Base-by-base conservation (phyloP, 2,888 invertebrate genomes). In the Omphaloscelis lunosa region DNA sequence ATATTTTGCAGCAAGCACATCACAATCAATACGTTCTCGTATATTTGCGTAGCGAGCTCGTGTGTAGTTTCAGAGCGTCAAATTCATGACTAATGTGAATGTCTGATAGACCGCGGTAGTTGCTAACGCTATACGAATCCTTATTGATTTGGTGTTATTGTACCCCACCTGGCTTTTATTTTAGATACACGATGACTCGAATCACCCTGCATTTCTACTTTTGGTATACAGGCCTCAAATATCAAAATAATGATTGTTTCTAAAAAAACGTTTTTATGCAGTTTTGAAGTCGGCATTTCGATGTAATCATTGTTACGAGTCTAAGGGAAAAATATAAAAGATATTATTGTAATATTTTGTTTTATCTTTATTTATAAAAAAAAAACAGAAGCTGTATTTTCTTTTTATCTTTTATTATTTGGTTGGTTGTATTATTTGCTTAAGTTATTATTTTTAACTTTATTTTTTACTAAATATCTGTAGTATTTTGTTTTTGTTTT, bases 61-160 rank as follows among this genome's bases (percentile, higher is more conserved):
- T 75, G 90, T 69, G 94, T 95, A 95, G 93, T 95, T 90, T 92
- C 94, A 92, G 95, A 95, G 95, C 94, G 93, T 95, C 95, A 95
- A 95, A 94, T 95, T 95, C 95, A 93, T 94, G 94, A 93, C 92
- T 94, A 95, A 92, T 95, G 76, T 94, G 94, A 95, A 95, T 95
- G 95, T 94, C 95, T 93, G 94, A 86, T 94, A 95, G 95, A 95
- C 94, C 91, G 90, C 86, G 90, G 86, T 88, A 80, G 92, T 91
- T 90, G 87, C 79, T 73, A 66, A 62, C 80, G 84, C 74, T 82
- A 77, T 79, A 89, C 81, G 90, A 92, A 77, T 79, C 86, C 73
- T 72, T 84, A 86, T 84, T 87, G 85, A 89, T 86, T 84, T 82
- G 73, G 69, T 72, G 65, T 27, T 53, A 34, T 56, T 59, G n/a